These are phyloP conservation scores for Bos indicus DNA, from an alignment of 2,113 vertebrate species.

Conservation along the genomic window DNA sequence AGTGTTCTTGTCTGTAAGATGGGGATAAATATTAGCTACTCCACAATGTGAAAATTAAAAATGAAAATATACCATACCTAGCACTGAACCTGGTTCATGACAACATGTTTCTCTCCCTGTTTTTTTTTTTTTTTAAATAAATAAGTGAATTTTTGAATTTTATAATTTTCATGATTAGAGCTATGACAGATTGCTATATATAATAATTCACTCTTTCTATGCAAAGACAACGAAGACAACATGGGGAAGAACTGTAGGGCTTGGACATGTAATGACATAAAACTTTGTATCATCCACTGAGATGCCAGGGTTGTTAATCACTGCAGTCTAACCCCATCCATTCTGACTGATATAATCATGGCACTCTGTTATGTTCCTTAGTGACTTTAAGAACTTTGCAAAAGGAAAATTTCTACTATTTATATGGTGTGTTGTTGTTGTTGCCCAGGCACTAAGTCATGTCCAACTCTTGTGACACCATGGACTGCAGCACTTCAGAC, in stretches of 20 bases:
- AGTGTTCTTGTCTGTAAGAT: neutral
- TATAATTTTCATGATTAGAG: neutral
- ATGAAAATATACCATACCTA: neutral
- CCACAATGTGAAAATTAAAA: neutral
- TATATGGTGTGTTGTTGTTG: neutral
- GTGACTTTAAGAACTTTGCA: neutral
- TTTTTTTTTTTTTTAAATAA: neutral
- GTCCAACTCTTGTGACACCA: neutral
- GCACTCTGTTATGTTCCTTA: too few relatives aligned
- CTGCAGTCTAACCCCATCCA: fast-evolving
- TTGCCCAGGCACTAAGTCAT: neutral
- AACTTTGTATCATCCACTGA: neutral
- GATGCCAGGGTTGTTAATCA: neutral
- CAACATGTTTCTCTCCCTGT: neutral
- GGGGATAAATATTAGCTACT: neutral
- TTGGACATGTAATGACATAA: neutral
- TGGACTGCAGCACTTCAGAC: neutral
- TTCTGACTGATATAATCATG: neutral
- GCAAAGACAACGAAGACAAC: neutral
- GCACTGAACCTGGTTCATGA: neutral
- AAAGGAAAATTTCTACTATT: neutral
- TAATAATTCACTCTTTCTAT: neutral
- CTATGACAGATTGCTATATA: neutral
- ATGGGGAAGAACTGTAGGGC: neutral
- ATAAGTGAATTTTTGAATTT: neutral